Percentiles rank a stretch among this genome's conserved stretches.
These are phyloP conservation scores for Dinomys branickii DNA, from an alignment of 2,113 vertebrate genomes.

Conservation along the genomic window DNA sequence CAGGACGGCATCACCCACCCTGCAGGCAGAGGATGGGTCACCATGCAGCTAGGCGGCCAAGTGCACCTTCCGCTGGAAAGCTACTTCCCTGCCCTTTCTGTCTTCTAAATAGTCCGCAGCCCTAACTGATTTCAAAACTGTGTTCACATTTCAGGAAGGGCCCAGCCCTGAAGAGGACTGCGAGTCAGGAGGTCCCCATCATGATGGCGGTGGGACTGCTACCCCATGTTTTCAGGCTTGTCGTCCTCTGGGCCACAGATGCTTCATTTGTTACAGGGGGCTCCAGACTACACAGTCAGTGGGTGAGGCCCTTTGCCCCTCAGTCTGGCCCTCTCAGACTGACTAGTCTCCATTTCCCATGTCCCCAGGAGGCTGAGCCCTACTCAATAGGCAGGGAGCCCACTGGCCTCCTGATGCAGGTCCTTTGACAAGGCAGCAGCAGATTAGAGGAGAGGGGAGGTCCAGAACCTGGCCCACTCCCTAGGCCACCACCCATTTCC, in stretches of 20 bases:
- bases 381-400: background rate
- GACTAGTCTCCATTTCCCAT: accelerated
- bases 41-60: background rate
- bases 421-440: background rate
- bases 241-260: no score
- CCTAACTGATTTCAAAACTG: background rate
- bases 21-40: slow-evolving; percentile 62
- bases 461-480: background rate
- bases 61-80: accelerated
- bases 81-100: accelerated
- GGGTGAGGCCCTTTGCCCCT: background rate
- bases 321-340: background rate
- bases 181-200: accelerated
- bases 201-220: accelerated
- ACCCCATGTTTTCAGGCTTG: accelerated
- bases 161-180: accelerated
- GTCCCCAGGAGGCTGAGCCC: background rate
- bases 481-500: background rate
- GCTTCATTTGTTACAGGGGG: accelerated
- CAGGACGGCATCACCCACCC: slow-evolving; percentile 90
- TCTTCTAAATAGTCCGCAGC: background rate
- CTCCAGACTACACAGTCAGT: accelerated
- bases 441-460: no score
- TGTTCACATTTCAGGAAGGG: background rate
- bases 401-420: background rate